These are phyloP conservation scores for Borostomias antarcticus DNA, from an alignment of 2,797 vertebrate species.

Conservation along the genomic window DNA sequence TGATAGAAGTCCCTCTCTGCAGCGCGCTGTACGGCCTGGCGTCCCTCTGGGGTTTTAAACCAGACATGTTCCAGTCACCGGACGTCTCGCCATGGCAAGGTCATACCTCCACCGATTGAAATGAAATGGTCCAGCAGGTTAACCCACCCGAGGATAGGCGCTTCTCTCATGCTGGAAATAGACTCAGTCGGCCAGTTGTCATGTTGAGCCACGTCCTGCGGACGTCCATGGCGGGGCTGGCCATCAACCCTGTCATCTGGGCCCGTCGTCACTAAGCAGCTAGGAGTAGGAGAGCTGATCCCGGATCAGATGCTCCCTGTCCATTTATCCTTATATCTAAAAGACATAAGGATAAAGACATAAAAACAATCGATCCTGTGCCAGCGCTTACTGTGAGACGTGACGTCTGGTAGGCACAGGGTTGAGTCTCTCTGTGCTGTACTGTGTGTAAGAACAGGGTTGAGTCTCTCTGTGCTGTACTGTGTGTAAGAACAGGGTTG, in stretches of 20 bases:
- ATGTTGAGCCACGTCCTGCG: constrained; percentile 1
- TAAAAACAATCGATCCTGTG: neutral
- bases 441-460: too few relatives aligned
- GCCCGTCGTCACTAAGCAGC: too few relatives aligned
- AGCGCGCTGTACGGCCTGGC: neutral
- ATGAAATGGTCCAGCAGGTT: constrained; percentile 20
- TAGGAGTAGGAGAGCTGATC: too few relatives aligned
- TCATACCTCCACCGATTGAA: constrained; percentile 20
- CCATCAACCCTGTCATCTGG: constrained; percentile 8
- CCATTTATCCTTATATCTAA: neutral
- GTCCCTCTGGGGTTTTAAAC: constrained; percentile 2
- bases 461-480: too few relatives aligned
- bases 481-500: too few relatives aligned
- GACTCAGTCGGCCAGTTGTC: neutral
- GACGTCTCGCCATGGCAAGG: neutral
- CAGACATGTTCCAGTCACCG: neutral
- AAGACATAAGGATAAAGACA: too few relatives aligned
- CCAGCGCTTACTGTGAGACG: too few relatives aligned
- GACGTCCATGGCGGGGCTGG: neutral
- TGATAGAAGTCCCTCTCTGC: constrained; percentile 5
- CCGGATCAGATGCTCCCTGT: too few relatives aligned
- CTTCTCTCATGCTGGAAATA: constrained; percentile 11
- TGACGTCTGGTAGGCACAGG: too few relatives aligned
- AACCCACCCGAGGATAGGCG: neutral
- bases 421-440: too few relatives aligned